These are phyloP conservation scores for Zaprionus nigranus DNA, from an alignment of 1,140 invertebrate species.

Conservation along the genomic window DNA sequence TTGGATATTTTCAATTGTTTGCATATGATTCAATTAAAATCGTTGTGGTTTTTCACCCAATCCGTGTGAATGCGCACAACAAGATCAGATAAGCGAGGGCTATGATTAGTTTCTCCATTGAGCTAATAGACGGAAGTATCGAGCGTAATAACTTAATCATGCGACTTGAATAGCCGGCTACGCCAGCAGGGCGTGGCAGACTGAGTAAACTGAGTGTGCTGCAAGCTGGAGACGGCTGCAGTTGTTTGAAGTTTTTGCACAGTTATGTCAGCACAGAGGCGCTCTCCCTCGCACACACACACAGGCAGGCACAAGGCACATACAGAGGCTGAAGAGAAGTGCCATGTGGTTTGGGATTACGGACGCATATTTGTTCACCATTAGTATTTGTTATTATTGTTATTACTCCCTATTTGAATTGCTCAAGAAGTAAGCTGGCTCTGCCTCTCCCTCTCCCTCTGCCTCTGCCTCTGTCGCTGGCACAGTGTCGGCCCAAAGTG, in stretches of 20 bases:
- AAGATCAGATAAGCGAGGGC: constrained; percentile 68
- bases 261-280: constrained; percentile 1
- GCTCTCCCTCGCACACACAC: background rate
- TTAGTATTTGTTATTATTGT: constrained; percentile 84
- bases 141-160: constrained; percentile 51
- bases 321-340: background rate
- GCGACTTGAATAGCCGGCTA: constrained; percentile 17
- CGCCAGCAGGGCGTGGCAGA: constrained; percentile 36
- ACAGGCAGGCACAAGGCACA: background rate
- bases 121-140: constrained; percentile 61
- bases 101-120: constrained; percentile 61
- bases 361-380: constrained; percentile 73
- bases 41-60: constrained; percentile 67
- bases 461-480: constrained; percentile 16
- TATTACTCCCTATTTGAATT: constrained; percentile 84
- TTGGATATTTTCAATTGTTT: constrained; percentile 50
- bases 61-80: constrained; percentile 66
- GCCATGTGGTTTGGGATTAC: constrained; percentile 45
- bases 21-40: constrained; percentile 69
- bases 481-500: constrained; percentile 44
- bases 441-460: background rate
- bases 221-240: background rate
- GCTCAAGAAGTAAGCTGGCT: constrained; percentile 68
- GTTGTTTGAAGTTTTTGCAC: constrained; percentile 9
- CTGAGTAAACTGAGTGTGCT: constrained; percentile 20